These are phyloP conservation scores for Cordilura impudica DNA, from an alignment of 2,888 invertebrate species.

Conservation along the genomic window DNA sequence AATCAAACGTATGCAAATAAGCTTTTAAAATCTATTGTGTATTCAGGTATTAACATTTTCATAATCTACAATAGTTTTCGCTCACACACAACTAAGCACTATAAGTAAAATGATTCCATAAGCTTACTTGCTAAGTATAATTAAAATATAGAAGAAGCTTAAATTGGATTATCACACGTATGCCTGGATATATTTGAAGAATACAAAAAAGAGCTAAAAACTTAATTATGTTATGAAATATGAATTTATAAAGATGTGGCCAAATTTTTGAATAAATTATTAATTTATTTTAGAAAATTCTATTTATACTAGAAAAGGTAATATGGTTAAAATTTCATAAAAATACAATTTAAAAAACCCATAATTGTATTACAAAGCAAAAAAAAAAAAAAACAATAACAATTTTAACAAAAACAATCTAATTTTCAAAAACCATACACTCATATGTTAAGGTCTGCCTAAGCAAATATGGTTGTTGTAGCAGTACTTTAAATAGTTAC, in stretches of 20 bases:
- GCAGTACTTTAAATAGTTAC: not conserved
- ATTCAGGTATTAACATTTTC: not conserved
- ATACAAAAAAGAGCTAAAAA: too few species aligned
- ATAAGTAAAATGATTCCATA: not conserved
- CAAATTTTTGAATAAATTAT: too few species aligned
- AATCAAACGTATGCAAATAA: not conserved
- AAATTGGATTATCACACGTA: conserved; percentile 59
- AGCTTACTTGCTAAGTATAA: conserved; percentile 24
- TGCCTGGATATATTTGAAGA: conserved; percentile 12
- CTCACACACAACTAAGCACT: not conserved
- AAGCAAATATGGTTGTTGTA: too few species aligned
- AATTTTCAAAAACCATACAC: conserved; percentile 3
- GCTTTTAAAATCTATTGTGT: not conserved
- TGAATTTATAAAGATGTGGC: conserved; percentile 8
- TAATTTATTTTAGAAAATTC: too few species aligned
- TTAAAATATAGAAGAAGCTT: conserved; percentile 61
- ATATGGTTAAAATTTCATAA: too few species aligned
- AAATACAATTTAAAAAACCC: too few species aligned
- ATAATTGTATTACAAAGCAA: too few species aligned
- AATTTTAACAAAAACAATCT: not conserved
- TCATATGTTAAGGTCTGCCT: not conserved
- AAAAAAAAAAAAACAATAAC: conserved; percentile 18
- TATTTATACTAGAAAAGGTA: too few species aligned
- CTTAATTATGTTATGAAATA: not conserved
- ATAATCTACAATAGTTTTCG: not conserved